A percentile compares a stretch with the other conserved stretches of the same genome.
phyloP scores from a whole-genome alignment of 2,797 vertebrate species.

The Enteromius mattozi region DNA sequence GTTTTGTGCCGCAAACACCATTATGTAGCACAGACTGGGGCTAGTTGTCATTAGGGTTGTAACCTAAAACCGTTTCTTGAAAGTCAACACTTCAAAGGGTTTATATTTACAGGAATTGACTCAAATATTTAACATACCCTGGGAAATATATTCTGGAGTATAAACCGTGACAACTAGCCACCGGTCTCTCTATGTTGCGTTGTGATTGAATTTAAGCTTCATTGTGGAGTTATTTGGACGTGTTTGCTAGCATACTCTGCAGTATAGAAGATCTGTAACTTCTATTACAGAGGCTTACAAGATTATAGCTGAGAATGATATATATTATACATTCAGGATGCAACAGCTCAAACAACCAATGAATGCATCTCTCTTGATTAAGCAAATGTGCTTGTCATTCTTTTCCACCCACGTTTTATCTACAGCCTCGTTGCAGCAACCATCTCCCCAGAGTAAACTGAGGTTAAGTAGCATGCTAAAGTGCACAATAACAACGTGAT shows the following conservation, averaged over 20 bases:
- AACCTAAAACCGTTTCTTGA: neutral
- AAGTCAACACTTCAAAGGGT: neutral
- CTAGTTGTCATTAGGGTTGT: neutral
- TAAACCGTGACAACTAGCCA: neutral
- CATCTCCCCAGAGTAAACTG: neutral
- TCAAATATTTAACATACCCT: neutral
- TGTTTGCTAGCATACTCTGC: constrained; percentile 1
- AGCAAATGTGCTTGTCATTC: constrained; percentile 24
- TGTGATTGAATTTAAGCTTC: constrained; percentile 11
- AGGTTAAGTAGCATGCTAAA: constrained; percentile 20
- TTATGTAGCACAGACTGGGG: neutral
- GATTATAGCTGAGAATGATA: constrained; percentile 4
- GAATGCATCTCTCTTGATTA: constrained; percentile 27
- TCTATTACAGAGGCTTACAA: constrained; percentile 15
- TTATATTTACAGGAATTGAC: neutral
- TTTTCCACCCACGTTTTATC: constrained; percentile 36
- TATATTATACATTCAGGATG: constrained; percentile 5
- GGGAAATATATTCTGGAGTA: neutral
- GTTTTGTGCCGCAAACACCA: neutral
- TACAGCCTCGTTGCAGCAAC: constrained; percentile 6
- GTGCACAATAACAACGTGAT: constrained; percentile 1
- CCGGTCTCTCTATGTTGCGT: neutral
- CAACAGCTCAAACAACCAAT: constrained; percentile 14
- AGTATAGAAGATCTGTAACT: constrained; percentile 3
- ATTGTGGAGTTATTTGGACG: neutral